Percentiles rank a stretch among this genome's conserved stretches.
phyloP scores from a whole-genome alignment of 2,797 vertebrate species.

The Saxicola maurus region DNA sequence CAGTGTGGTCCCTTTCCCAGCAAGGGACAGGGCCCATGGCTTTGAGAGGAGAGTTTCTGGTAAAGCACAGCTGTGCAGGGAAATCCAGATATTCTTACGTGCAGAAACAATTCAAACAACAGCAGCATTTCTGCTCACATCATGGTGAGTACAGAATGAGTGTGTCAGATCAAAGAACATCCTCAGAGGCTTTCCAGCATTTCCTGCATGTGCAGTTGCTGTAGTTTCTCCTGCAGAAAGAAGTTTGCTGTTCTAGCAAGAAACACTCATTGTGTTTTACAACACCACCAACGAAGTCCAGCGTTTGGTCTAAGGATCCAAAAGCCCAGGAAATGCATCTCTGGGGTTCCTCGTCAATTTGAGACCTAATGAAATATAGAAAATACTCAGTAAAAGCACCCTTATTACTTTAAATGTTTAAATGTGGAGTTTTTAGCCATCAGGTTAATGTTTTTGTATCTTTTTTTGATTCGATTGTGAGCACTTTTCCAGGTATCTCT shows the following conservation, averaged over 20 bases:
- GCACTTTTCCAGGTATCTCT: constrained; percentile 96
- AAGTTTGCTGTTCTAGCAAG: constrained; percentile 57
- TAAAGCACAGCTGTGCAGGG: neutral
- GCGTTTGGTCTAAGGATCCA: constrained; percentile 69
- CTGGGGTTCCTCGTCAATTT: constrained; percentile 82
- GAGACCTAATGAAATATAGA: constrained; percentile 88
- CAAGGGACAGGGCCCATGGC: accelerated
- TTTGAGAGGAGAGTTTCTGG: neutral
- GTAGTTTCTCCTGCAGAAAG: constrained; percentile 17
- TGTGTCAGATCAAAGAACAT: neutral
- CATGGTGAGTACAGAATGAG: neutral
- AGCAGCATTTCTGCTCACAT: neutral
- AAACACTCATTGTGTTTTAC: constrained; percentile 42
- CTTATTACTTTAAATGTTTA: constrained; percentile 89
- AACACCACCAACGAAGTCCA: constrained; percentile 40
- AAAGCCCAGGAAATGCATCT: constrained; percentile 85
- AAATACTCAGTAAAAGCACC: constrained; percentile 81
- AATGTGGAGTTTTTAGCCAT: constrained; percentile 84
- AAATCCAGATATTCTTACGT: neutral
- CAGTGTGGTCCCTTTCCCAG: neutral
- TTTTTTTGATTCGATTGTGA: constrained; percentile 95
- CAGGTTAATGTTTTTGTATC: constrained; percentile 86
- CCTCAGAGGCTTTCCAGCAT: neutral
- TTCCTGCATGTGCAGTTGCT: constrained; percentile 31
- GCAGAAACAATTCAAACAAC: neutral